A percentile compares a stretch with the other conserved stretches of the same genome.
These are phyloP conservation scores for Apeltes quadracus DNA, from an alignment of 2,113 vertebrate genomes.

Conservation along the genomic window DNA sequence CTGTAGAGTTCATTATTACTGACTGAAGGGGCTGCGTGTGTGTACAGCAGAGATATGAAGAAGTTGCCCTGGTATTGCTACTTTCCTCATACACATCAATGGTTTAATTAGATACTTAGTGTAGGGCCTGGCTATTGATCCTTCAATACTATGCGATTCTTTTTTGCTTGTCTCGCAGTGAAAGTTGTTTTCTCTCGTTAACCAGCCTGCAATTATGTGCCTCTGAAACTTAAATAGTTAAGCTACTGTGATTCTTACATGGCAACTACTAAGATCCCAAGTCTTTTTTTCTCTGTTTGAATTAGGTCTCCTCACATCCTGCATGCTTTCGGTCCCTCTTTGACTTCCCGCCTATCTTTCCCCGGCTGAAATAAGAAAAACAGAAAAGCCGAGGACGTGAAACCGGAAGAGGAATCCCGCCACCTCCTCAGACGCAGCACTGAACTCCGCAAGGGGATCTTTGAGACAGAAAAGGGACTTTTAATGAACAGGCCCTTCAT, in stretches of 20 bases:
- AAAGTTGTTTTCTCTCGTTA: slow-evolving; percentile 9
- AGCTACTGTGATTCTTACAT: slow-evolving; percentile 18
- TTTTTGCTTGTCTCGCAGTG: background rate
- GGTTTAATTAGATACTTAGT: background rate
- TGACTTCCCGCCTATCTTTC: slow-evolving; percentile 43
- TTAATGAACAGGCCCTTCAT: slow-evolving; percentile 81
- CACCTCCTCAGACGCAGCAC: slow-evolving; percentile 48
- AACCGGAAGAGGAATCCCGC: slow-evolving; percentile 46
- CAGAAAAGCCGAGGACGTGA: slow-evolving; percentile 43
- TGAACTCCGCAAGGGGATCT: slow-evolving; percentile 66
- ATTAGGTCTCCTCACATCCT: slow-evolving; percentile 38
- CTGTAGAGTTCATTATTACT: slow-evolving; percentile 7
- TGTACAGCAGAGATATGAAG: background rate
- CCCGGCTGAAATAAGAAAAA: slow-evolving; percentile 20
- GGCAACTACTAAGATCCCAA: slow-evolving; percentile 44
- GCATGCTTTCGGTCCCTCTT: slow-evolving; percentile 31
- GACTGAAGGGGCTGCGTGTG: background rate
- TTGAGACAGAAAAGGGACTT: slow-evolving; percentile 74
- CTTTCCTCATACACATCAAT: background rate
- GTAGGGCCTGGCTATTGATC: background rate
- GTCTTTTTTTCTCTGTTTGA: slow-evolving; percentile 35
- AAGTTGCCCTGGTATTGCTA: background rate
- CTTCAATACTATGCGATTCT: background rate
- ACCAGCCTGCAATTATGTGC: slow-evolving; percentile 5
- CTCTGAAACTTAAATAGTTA: slow-evolving; percentile 22